Conservation (phyloP, 92 coral and sea anemone species). For the Phenganax subtilis region DNA sequence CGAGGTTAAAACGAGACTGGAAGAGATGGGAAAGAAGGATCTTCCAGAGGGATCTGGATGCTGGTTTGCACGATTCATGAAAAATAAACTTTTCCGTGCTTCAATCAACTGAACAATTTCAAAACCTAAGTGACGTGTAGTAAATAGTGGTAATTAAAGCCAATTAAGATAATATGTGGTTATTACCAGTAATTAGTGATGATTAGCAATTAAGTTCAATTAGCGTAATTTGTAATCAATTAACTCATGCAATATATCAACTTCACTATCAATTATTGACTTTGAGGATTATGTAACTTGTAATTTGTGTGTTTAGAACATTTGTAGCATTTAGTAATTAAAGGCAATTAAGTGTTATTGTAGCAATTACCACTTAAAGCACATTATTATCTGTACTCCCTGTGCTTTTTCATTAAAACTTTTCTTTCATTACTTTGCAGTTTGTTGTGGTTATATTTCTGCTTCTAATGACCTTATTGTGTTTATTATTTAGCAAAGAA, state of each 20-base stretch:
- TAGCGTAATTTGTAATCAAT: not conserved
- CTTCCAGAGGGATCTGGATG: conserved; percentile 63
- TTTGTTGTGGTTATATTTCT: no score
- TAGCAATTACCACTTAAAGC: not conserved
- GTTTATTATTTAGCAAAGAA: no score
- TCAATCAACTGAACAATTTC: conserved; percentile 6
- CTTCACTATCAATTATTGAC: not conserved
- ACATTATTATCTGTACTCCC: not conserved
- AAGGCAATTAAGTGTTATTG: no score
- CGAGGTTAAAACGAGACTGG: conserved; percentile 53
- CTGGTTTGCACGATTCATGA: conserved; percentile 58
- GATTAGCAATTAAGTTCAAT: not conserved
- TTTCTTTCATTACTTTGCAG: not conserved
- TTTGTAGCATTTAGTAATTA: not conserved
- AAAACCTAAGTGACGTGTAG: not conserved
- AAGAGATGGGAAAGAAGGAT: conserved; percentile 52
- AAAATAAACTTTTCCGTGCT: conserved; percentile 47
- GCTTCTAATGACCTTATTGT: no score
- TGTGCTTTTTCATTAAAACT: not conserved
- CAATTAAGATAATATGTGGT: not conserved
- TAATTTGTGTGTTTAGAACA: not conserved
- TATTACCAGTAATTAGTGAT: not conserved
- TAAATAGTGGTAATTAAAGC: not conserved
- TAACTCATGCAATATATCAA: not conserved
- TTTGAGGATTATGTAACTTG: no score